Base-by-base conservation (phyloP, 2,888 invertebrate species). In the Scotopteryx bipunctaria region DNA sequence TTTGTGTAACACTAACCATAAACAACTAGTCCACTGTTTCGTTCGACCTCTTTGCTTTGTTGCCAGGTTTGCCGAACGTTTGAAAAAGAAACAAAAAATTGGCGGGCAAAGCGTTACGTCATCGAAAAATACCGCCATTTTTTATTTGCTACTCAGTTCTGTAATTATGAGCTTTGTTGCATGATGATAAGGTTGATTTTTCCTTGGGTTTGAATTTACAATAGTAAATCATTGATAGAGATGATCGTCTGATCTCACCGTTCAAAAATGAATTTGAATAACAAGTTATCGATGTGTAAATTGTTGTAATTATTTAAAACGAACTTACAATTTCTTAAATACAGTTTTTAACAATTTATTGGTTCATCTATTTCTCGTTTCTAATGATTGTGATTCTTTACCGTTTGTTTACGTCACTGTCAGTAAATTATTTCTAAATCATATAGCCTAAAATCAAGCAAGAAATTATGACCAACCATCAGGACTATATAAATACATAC, bases 1-100 rank as follows among this genome's bases (percentile, higher is more conserved):
- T 60, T 58, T 63, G 63, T 63, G 62, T 44, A 58, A 61, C 36
- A 29, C 38, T 33, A 53, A 19, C 49, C 36, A 48, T 43, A 41
- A 53, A 55, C 55, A 41, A 48, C 46, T 19, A 31, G 40, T 23
- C 11, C 21, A 58, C 42, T 48, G 48, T 57, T 55, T 45, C 11
- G 33, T 55, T 45, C 11, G 33, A 47, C 53, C 46, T 43, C 53
- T 47, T 17, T 11, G 15, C 23, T 32, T 57, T 59, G 58, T 54
- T 55, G 32, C 9, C 11, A 48, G 38, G 29, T 19, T 37, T 50
- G 46, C 50, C 48, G 17, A 52, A 40, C 36, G 36, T 62, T 59
- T 36, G 32, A 47, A 54, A 54, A 46, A 8, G 14, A 15, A 55
- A 53, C 32, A 35, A 53, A 51, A 48, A 51, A 47, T 13, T 52